phyloP scores from a whole-genome alignment of 2,888 invertebrate species.

The Harpagoxenus sublaevis region DNA sequence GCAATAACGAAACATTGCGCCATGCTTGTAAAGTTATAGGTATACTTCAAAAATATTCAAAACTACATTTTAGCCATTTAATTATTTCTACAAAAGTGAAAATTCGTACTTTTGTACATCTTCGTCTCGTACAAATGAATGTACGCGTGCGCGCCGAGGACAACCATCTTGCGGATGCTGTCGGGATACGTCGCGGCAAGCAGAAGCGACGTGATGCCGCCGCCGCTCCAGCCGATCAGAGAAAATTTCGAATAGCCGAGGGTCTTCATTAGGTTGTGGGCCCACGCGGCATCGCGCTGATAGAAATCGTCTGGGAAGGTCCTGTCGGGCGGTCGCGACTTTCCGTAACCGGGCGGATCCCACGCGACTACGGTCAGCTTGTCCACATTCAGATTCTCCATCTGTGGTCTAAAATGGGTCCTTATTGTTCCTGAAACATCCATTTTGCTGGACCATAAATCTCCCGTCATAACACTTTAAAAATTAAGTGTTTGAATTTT shows the following conservation, averaged over 20 bases:
- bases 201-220: slow-evolving; percentile 93
- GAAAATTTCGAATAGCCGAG: slow-evolving; percentile 91
- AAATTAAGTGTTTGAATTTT: too few relatives aligned
- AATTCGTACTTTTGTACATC: slow-evolving; percentile 88
- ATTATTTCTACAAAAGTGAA: not conserved
- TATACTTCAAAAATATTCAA: too few relatives aligned
- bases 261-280: slow-evolving; percentile 91
- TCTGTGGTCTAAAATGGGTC: slow-evolving; percentile 94
- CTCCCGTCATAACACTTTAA: too few relatives aligned
- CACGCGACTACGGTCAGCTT: slow-evolving; percentile 91
- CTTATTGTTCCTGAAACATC: slow-evolving; percentile 89
- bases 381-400: slow-evolving; percentile 89
- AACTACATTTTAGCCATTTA: too few relatives aligned
- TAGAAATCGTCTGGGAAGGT: slow-evolving; percentile 91
- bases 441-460: not conserved
- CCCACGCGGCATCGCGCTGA: slow-evolving; percentile 91
- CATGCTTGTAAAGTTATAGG: not conserved
- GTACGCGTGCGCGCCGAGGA: slow-evolving; percentile 93
- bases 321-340: slow-evolving; percentile 92
- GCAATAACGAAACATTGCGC: not conserved
- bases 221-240: slow-evolving; percentile 96
- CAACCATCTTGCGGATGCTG: slow-evolving; percentile 90
- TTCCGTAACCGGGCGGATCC: slow-evolving; percentile 96
- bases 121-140: slow-evolving; percentile 90
- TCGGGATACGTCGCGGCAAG: slow-evolving; percentile 91